Evolutionary conservation across 2,797 vertebrate species (phyloP), one percentile per base, ranked within the genome.

Genomic region (Tenualosa thibaudeaui): DNA sequence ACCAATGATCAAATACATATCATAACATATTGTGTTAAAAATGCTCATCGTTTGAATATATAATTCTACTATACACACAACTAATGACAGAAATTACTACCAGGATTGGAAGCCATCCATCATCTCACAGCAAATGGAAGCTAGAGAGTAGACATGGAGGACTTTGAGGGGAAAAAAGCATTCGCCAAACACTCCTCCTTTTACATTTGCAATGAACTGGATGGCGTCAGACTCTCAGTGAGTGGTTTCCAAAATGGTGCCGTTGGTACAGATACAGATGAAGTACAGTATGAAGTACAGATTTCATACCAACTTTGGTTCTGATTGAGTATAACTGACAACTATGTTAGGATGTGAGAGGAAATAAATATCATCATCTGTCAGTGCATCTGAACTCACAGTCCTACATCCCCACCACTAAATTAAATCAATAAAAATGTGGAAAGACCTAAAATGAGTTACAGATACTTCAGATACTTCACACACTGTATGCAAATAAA

Each of bases 141-240:
- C 3, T 90, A 90, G 58, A 81, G 78, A 68, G 81, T 91, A 84
- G 87, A 89, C 43, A 75, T 91, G 81, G 90, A 92, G 83, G 87
- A 91, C 81, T 85, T 84, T 22, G n/a, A 89, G 3, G 90, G 88
- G 12, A 31, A 24, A 4, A 85, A 71, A 68, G 89, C 82, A 46
- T 87, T 65, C 8, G 90, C 91, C 9, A 84, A 82, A 15, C 91
- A 92, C 83, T 40, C 83, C 24, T 88, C 90, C 54, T 91, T 92
- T 84, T 87, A 86, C 81, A 86, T 92, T 46, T 90, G 90, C 82
- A 86, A 89, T 4, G 90, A 91, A 51, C 82, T 84, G 24, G 90
- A 92, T 17, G 91, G 90, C 26, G 91, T 91, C 89, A 88, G 13
- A 8, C 89, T 92, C 43, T n/a, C 87, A 0, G 75, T 91, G 1